phyloP scores from a whole-genome alignment of 2,888 invertebrate genomes.

The Steinernema carpocapsae region DNA sequence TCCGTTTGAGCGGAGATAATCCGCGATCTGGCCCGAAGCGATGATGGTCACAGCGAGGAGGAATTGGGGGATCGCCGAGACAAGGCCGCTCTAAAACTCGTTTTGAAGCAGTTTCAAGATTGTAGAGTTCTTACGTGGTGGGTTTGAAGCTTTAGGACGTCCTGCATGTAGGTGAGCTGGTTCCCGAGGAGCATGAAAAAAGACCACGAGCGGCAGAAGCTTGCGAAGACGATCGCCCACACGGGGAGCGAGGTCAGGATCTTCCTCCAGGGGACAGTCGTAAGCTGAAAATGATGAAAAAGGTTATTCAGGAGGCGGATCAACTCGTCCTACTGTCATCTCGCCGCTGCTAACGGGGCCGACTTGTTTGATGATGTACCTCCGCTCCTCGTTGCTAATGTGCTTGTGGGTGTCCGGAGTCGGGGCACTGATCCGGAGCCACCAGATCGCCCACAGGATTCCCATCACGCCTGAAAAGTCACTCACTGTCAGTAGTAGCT shows the following conservation, averaged over 20 bases:
- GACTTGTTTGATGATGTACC: constrained; percentile 80
- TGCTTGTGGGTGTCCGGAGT: constrained; percentile 89
- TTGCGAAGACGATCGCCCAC: constrained; percentile 98
- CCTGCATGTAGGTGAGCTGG: constrained; percentile 90
- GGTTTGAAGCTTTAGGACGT: constrained; percentile 85
- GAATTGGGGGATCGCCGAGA: constrained; percentile 92
- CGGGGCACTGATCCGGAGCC: constrained; percentile 91
- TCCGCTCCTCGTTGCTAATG: constrained; percentile 85
- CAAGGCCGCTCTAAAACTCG: constrained; percentile 80
- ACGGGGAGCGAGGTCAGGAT: constrained; percentile 94
- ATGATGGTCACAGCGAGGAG: constrained; percentile 97
- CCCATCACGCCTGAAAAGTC: no score
- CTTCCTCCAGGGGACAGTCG: constrained; percentile 81
- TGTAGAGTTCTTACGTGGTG: constrained; percentile 86
- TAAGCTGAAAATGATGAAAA: constrained; percentile 46
- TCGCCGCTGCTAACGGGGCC: constrained; percentile 45
- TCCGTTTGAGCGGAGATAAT: constrained; percentile 84
- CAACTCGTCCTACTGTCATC: constrained; percentile 36
- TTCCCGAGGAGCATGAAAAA: constrained; percentile 94
- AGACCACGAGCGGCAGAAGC: constrained; percentile 93
- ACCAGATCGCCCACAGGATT: constrained; percentile 77
- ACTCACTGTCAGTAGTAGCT: background rate
- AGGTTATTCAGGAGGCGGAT: no score
- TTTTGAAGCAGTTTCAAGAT: no score
- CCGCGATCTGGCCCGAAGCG: constrained; percentile 91